These are phyloP conservation scores for Drosophila hawaiiensis DNA, from an alignment of 2,888 invertebrate genomes.

Conservation along the genomic window DNA sequence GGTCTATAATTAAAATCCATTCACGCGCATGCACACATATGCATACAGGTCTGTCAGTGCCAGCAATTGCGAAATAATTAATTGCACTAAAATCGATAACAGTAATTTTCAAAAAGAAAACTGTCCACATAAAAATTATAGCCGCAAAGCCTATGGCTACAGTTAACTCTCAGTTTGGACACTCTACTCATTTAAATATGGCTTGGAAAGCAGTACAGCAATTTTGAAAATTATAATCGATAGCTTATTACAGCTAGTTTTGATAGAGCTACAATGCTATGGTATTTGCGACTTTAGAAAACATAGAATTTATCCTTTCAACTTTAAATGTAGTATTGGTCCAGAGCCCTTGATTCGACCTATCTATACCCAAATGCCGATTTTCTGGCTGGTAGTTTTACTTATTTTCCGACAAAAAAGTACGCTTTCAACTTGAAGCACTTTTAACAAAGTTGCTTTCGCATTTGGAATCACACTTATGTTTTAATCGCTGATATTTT, in stretches of 20 bases:
- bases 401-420: no score
- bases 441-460: not conserved
- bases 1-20: conserved; percentile 49
- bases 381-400: not conserved
- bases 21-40: conserved; percentile 19
- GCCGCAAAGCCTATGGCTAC: not conserved
- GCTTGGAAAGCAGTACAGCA: not conserved
- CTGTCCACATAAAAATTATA: not conserved
- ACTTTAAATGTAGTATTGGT: not conserved
- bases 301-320: not conserved
- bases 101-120: not conserved
- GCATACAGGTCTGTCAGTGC: not conserved
- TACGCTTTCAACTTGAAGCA: not conserved
- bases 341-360: not conserved
- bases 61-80: conserved; percentile 19
- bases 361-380: no score
- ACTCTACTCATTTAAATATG: not conserved
- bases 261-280: not conserved
- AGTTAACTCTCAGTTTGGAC: not conserved
- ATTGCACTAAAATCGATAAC: conserved; percentile 8
- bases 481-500: not conserved
- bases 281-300: not conserved
- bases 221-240: not conserved
- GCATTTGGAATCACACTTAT: not conserved
- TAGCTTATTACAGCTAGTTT: not conserved